A percentile compares a stretch with the other conserved stretches of the same genome.
These are phyloP conservation scores for Pitta sordida DNA, from an alignment of 2,113 vertebrate species.

Conservation along the genomic window DNA sequence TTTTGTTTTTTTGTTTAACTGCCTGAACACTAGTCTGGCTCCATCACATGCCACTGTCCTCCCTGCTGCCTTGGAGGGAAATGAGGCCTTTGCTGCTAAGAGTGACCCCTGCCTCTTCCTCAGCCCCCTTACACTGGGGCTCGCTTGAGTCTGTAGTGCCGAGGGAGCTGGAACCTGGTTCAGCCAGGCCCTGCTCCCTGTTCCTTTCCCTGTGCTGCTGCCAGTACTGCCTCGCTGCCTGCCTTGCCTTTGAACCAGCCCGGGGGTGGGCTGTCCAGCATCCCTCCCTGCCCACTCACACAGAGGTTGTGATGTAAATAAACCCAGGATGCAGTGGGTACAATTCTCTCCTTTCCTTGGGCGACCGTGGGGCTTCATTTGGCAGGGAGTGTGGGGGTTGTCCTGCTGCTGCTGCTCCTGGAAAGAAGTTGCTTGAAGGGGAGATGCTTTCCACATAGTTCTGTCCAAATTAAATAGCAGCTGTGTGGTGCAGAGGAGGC, in stretches of 20 bases:
- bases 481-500: neutral
- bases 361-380: neutral
- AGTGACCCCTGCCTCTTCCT: neutral
- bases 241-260: neutral
- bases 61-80: neutral
- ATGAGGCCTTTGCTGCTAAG: conserved; percentile 25
- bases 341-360: neutral
- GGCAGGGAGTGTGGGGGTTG: no score
- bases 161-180: neutral
- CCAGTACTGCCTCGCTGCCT: neutral
- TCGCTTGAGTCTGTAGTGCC: neutral
- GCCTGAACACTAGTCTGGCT: neutral
- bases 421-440: no score
- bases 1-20: neutral
- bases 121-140: neutral
- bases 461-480: neutral
- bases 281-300: neutral
- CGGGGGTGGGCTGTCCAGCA: neutral
- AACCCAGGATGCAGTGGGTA: neutral
- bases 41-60: neutral
- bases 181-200: neutral
- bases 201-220: neutral
- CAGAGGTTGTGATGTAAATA: conserved; percentile 44
- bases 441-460: neutral
- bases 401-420: neutral